Base-by-base conservation (phyloP, 1,140 invertebrate species). In the Orchesella cincta region DNA sequence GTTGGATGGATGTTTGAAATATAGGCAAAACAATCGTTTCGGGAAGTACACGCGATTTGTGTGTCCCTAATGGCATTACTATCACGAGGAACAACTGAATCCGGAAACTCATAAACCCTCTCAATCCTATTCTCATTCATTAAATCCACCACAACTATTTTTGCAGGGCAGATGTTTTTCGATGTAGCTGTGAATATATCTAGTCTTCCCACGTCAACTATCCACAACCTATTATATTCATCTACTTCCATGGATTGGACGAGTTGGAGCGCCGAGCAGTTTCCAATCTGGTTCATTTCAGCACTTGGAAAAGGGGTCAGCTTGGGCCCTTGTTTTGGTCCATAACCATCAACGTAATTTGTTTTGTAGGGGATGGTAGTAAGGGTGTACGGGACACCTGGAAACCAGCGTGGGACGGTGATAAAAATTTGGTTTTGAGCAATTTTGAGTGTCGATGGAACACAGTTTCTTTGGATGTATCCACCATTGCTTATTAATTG, bases 191-290 rank as follows among this genome's bases (percentile, higher is more conserved):
- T 31, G 23, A 67, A 67, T n/a, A n/a, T n/a, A n/a, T n/a, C n/a
- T 0, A 94, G 87, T 0, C 93, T 28, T 72, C 77, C 71, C 39
- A 34, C 28, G 83, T 91, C 89, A 23, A 92, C 82, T 0, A 92
- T 89, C 93, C 93, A 94, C 0, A 94, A 83, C 31, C 93, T 86
- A 83, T 93, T 91, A 84, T 92, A 94, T 5, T 89, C 88, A 82
- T 94, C 93, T 1, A 89, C 84, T 2, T 71, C 67, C 67, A 71
- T 71, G 67, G 14, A 8, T 33, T 71, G 67, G 1, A 71, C 67
- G 3, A 33, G 34, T 26, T 71, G 67, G 8, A 71, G 31, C 2
- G 67, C 67, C 2, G 5, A 14, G 31, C 67, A 71, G 34, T 71
- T 31, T 28, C 67, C 67, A 12, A 31, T 18, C 28, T 71, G 26